Base-by-base conservation (phyloP, 2,113 vertebrate species). In the Bubo scandiacus region DNA sequence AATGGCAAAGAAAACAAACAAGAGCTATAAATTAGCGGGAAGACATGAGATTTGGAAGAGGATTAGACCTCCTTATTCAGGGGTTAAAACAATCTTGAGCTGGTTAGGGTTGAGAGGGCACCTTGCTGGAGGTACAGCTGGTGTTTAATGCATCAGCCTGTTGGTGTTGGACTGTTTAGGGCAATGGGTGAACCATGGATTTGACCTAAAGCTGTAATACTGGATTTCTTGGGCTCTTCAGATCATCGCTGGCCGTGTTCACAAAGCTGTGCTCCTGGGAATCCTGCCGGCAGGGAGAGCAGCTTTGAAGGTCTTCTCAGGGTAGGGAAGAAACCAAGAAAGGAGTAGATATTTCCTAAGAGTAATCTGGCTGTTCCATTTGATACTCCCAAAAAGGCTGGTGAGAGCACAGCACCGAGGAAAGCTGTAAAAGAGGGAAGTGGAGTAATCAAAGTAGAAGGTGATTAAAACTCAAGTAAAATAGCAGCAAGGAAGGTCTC, bases 331-430 rank as follows among this genome's bases (percentile, higher is more conserved):
- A 75, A 92, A 96, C 70, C 57, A 92, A 84, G 80, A 51, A 73
- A 93, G 94, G 70, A 81, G 78, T 43, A 94, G 77, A 10, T 91
- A 42, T 92, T 96, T 96, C 93, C 81, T 87, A 68, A 79, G 79
- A 83, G 51, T 51, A 93, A 92, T 82, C 86, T 94, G 93, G 38
- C 77, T 65, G 86, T 57, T 74, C 70, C 81, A 66, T 57, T 85
- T 86, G 90, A 82, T 92, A 4, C 75, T 84, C 77, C 73, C 65
- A 79, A 86, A 91, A 91, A 90, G 74, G 52, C 62, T 4, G 75
- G 78, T 63, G 89, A 88, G 81, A 71, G 66, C 70, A 59, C 7
- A 40, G 83, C 40, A 22, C 15, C 0, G 26, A 54, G 70, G 52
- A 67, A 81, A 36, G 81, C 83, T 84, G 54, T 16, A 8, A 54